Base-by-base conservation (phyloP, 2,113 vertebrate species). In the Leptobrachium leishanense region DNA sequence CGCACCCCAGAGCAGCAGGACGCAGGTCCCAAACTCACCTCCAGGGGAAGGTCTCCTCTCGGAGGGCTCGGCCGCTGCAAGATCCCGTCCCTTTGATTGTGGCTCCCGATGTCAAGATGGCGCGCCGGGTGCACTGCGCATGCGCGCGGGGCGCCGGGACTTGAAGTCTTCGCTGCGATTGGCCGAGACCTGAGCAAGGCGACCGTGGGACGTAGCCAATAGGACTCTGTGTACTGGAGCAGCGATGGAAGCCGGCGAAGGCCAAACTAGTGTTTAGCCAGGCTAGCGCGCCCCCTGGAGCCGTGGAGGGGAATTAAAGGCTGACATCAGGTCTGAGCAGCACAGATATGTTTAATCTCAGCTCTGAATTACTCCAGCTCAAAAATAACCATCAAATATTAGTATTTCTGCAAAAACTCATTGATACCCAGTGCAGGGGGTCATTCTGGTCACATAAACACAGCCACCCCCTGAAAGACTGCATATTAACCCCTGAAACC, bases 91-190 rank as follows among this genome's bases (percentile, higher is more conserved):
- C 64, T 80, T 80, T 74, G 78, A 80, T 42, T 74, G 71, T 64
- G 39, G 63, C 71, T 80, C 78, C 78, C 78, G 71, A 63, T 74
- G 78, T 80, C 78, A 80, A 80, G 78, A 80, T 80, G 78, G 78
- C 42, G 12, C 46, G 71, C 40, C 2, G 20, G n/a, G 3, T 4
- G 5, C 12, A 50, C 12, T 70, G 68, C 76, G 67, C 76, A 77
- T 77, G 75, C 66, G 75, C 66, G 39, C 15, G 31, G n/a, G 2
- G 40, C 2, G 71, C 50, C 44, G 71, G 78, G 72, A 74, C 42
- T 59, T 67, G 64, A 66, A 74, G 53, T 80, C 2, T 11, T 39
- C 2, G 2, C 2, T 11, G 5, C 20, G 78, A 74, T 80, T 74
- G 78, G 77, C 4, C 10, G 53, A 7, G 2, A n/a, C 7, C 4